phyloP scores from a whole-genome alignment of 2,797 vertebrate species.

The Sebastes matsubarae region DNA sequence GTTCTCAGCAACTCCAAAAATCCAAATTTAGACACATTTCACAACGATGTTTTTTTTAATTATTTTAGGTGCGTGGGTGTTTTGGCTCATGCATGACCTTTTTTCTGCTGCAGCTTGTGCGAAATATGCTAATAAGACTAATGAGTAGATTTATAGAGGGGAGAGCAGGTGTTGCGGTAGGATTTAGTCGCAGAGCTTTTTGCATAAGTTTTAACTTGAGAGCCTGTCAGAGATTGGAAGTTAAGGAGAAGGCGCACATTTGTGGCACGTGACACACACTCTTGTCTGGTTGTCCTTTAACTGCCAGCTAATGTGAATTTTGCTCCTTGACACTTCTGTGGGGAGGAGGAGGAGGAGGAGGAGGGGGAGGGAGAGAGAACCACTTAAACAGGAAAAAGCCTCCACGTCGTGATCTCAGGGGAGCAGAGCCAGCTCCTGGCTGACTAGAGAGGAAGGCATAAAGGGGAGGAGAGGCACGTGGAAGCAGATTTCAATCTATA shows the following conservation, averaged over 20 bases:
- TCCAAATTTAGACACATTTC: neutral
- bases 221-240: neutral
- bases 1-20: neutral
- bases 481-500: conserved; percentile 10
- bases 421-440: conserved; percentile 2
- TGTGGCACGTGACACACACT: neutral
- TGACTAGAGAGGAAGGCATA: neutral
- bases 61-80: neutral
- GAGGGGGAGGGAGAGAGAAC: neutral
- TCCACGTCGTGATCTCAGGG: conserved; percentile 6
- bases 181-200: neutral
- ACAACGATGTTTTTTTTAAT: neutral
- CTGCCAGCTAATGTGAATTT: conserved; percentile 53
- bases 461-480: neutral
- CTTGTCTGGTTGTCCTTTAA: conserved; percentile 28
- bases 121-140: neutral
- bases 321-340: conserved; percentile 16
- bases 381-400: conserved; percentile 25
- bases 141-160: neutral
- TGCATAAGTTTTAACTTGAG: conserved; percentile 6
- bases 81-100: neutral
- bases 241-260: neutral
- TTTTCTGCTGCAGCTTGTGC: neutral
- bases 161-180: neutral
- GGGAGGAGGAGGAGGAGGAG: neutral